A percentile compares a stretch with the other conserved stretches of the same genome.
Conservation (phyloP, 2,113 vertebrate genomes). For the Oreotragus oreotragus region DNA sequence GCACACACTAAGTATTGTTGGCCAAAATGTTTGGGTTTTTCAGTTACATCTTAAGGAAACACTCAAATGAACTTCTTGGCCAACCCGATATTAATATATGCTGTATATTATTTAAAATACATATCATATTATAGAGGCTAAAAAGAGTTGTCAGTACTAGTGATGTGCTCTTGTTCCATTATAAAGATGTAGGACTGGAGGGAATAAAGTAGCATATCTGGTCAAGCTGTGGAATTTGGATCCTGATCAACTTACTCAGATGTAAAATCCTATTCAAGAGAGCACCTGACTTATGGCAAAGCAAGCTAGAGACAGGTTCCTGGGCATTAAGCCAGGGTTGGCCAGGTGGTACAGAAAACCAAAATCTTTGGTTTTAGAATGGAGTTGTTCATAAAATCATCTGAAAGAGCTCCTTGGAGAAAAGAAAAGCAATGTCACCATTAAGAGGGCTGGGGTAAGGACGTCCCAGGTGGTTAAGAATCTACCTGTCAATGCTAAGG, state of each 20-base stretch:
- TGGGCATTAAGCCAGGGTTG: background rate
- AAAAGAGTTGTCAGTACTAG: background rate
- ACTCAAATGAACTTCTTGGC: background rate
- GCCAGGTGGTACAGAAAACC: background rate
- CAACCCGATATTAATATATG: background rate
- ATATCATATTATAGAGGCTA: background rate
- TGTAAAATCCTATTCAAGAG: background rate
- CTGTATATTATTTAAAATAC: background rate
- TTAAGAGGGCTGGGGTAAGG: background rate
- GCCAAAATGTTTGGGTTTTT: background rate
- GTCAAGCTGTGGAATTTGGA: background rate
- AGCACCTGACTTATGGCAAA: background rate
- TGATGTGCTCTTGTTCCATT: background rate
- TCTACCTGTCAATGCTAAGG: background rate
- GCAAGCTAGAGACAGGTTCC: background rate
- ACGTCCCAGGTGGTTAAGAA: background rate
- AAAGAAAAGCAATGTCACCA: background rate
- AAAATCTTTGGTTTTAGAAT: background rate
- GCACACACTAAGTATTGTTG: background rate
- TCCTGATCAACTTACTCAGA: background rate
- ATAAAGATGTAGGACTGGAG: background rate
- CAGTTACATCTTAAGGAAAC: background rate
- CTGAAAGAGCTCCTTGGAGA: background rate
- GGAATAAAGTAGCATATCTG: background rate
- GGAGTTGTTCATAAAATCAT: background rate